Evolutionary conservation across 2,888 invertebrate species (phyloP).

Genomic region (Luffia ferchaultella): DNA sequence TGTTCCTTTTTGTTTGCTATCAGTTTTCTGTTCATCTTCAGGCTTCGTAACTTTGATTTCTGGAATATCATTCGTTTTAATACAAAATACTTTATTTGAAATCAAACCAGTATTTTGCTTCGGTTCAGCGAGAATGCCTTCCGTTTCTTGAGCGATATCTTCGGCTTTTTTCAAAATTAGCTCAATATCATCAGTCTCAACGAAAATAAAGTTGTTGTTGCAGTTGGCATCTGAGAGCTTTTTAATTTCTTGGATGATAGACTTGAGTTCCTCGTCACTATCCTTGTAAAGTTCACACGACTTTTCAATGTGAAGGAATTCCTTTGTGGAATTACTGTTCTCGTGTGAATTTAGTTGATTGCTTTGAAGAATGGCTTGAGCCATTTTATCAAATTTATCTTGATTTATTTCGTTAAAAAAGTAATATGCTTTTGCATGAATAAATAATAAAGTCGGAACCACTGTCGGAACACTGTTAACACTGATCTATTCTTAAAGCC

Average conservation of each 20-base stretch:
- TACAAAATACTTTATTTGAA: constrained; percentile 5
- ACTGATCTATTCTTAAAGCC: no score
- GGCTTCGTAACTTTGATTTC: constrained; percentile 48
- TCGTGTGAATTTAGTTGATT: constrained; percentile 28
- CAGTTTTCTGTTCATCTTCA: constrained; percentile 21
- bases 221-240: constrained; percentile 47
- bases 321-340: constrained; percentile 47
- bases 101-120: neutral
- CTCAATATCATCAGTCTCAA: constrained; percentile 48
- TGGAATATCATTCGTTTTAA: constrained; percentile 28
- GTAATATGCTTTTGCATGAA: no score
- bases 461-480: no score
- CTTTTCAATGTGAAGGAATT: constrained; percentile 49
- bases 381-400: neutral
- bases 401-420: no score
- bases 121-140: constrained; percentile 28
- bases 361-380: neutral
- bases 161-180: constrained; percentile 52
- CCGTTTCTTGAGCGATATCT: constrained; percentile 44
- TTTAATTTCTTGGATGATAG: constrained; percentile 74
- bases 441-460: no score
- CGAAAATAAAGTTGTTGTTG: constrained; percentile 29
- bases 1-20: constrained; percentile 19
- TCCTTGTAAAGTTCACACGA: constrained; percentile 46
- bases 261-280: constrained; percentile 70